phyloP scores from a whole-genome alignment of 2,113 vertebrate species.

The Synchiropus splendidus region DNA sequence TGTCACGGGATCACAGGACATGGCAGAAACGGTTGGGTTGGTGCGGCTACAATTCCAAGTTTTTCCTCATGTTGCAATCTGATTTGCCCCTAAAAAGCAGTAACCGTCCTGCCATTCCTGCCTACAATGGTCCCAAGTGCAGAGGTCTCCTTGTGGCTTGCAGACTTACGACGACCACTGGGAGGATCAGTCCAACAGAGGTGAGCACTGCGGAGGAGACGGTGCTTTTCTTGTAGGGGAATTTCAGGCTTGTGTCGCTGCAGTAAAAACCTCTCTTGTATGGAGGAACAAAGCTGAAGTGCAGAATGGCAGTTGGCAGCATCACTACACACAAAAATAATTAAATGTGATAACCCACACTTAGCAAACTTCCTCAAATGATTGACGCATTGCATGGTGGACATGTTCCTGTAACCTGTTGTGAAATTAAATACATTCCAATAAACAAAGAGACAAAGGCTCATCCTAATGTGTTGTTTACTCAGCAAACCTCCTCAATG shows the following conservation, averaged over 20 bases:
- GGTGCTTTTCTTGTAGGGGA: conserved; percentile 68
- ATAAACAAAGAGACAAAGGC: conserved; percentile 19
- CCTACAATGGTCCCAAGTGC: conserved; percentile 17
- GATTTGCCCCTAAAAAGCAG: no score
- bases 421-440: conserved; percentile 12
- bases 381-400: background rate
- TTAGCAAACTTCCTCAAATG: background rate
- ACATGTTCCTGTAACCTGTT: conserved; percentile 40
- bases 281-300: conserved; percentile 59
- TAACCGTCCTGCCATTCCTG: conserved; percentile 23
- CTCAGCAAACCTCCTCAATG: conserved; percentile 21
- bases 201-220: conserved; percentile 72
- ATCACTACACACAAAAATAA: conserved; percentile 56
- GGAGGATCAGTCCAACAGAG: conserved; percentile 70
- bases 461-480: conserved; percentile 15
- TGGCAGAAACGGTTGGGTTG: conserved; percentile 28
- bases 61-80: no score
- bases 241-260: conserved; percentile 59
- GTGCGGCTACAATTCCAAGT: no score
- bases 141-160: conserved; percentile 21
- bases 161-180: conserved; percentile 76
- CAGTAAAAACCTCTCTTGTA: conserved; percentile 68
- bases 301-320: conserved; percentile 67
- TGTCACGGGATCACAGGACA: conserved; percentile 39
- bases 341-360: conserved; percentile 25